Percentiles rank a stretch among this genome's conserved stretches.
Conservation (phyloP, 2,888 invertebrate genomes). For the Erebia aethiops region DNA sequence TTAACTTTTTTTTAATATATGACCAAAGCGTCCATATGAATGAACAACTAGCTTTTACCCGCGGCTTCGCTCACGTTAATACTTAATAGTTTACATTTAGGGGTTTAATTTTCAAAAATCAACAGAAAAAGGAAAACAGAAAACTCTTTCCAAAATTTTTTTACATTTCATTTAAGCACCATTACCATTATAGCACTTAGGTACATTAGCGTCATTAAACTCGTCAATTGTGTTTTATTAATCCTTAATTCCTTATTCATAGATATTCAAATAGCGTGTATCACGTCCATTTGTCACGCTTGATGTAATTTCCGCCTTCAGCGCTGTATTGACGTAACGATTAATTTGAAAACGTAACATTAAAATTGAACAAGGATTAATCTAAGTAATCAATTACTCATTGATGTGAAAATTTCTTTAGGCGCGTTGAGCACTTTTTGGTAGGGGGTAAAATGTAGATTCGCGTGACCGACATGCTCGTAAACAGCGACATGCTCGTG, state of each 20-base stretch:
- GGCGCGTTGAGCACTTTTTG: too few relatives aligned
- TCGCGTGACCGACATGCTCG: too few relatives aligned
- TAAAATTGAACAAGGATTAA: not conserved
- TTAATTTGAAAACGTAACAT: not conserved
- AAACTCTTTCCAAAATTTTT: not conserved
- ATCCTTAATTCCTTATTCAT: slow-evolving; percentile 23
- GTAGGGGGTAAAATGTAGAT: too few relatives aligned
- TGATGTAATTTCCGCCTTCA: slow-evolving; percentile 22
- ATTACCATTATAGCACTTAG: not conserved
- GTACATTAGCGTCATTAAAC: slow-evolving; percentile 4
- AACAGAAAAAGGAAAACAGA: not conserved
- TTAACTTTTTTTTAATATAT: too few relatives aligned
- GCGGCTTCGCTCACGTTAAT: too few relatives aligned
- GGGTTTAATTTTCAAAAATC: too few relatives aligned
- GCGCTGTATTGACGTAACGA: slow-evolving; percentile 7
- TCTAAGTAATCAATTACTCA: too few relatives aligned
- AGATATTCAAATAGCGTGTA: slow-evolving; percentile 26
- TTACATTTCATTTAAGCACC: not conserved
- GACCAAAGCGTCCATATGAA: too few relatives aligned
- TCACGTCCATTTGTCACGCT: slow-evolving; percentile 29
- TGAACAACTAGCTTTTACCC: too few relatives aligned
- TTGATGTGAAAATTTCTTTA: too few relatives aligned
- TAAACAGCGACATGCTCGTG: too few relatives aligned
- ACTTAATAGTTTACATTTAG: too few relatives aligned
- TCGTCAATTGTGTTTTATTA: slow-evolving; percentile 9